Percentiles rank a stretch among this genome's conserved stretches.
Evolutionary conservation across 2,888 invertebrate genomes (phyloP).

Genomic region (Cryptocheilus praepositus): DNA sequence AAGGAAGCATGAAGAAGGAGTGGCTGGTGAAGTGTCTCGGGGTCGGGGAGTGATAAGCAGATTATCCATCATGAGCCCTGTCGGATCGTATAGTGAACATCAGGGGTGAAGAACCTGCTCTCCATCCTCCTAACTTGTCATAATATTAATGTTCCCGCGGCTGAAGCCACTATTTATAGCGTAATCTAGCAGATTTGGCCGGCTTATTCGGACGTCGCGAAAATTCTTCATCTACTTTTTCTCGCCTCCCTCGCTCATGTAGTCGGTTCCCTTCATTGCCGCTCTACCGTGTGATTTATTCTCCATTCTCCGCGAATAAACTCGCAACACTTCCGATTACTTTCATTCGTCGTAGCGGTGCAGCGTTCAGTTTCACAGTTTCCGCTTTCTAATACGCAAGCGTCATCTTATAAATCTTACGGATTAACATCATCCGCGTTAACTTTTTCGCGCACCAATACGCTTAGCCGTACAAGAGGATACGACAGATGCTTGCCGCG

Average conservation of each 20-base stretch:
- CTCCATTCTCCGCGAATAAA: conserved; percentile 20
- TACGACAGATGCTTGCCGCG: conserved; percentile 14
- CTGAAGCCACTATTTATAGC: conserved; percentile 54
- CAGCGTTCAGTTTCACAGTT: no score
- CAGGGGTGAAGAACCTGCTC: conserved; percentile 51
- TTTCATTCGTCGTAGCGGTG: conserved; percentile 18
- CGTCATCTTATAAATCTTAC: no score
- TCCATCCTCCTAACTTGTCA: conserved; percentile 60
- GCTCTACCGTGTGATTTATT: no score
- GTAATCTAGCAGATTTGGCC: conserved; percentile 52
- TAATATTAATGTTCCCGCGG: conserved; percentile 54
- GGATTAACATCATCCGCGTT: no score
- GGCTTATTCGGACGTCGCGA: neutral
- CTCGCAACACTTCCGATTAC: conserved; percentile 30
- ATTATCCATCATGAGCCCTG: conserved; percentile 60
- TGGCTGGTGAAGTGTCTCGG: conserved; percentile 30
- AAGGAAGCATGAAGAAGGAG: conserved; percentile 14
- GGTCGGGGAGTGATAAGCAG: conserved; percentile 24
- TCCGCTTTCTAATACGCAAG: no score
- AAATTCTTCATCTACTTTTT: no score
- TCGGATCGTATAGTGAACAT: conserved; percentile 55
- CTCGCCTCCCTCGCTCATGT: no score
- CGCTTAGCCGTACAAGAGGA: conserved; percentile 11
- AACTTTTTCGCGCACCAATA: no score
- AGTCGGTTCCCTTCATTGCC: no score